Conservation (phyloP, 2,797 vertebrate genomes). For the Leptodactylus fallax region DNA sequence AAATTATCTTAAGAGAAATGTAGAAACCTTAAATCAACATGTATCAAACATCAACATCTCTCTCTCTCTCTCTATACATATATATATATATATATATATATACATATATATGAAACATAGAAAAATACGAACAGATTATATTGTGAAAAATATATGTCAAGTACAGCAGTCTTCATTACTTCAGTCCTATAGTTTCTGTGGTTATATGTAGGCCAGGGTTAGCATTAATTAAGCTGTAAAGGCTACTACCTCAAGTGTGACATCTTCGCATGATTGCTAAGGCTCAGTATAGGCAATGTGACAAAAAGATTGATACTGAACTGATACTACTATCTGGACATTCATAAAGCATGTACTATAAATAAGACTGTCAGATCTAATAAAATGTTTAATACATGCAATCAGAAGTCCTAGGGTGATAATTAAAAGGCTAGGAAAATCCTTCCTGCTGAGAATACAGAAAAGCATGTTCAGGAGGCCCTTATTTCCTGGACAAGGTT, state of each 20-base stretch:
- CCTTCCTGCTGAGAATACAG: constrained; percentile 13
- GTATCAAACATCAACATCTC: too few species aligned
- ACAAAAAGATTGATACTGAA: constrained; percentile 29
- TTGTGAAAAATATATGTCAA: neutral
- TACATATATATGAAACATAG: neutral
- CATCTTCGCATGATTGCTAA: neutral
- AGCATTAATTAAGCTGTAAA: neutral
- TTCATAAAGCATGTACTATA: neutral
- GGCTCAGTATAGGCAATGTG: neutral
- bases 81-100: neutral
- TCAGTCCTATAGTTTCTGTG: neutral
- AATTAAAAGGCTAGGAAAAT: constrained; percentile 30
- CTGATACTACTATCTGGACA: neutral
- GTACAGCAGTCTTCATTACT: neutral
- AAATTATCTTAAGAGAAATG: neutral
- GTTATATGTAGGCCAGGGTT: neutral
- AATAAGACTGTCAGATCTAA: constrained; percentile 44
- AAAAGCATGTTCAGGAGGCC: constrained; percentile 12
- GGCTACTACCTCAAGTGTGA: neutral
- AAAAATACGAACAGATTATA: neutral
- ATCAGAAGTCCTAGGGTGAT: constrained; percentile 21
- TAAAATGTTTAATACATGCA: constrained; percentile 35
- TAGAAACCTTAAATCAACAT: neutral
- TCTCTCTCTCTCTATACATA: neutral
- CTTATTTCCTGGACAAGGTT: constrained; percentile 4